A percentile compares a stretch with the other conserved stretches of the same genome.
These are phyloP conservation scores for Muscina levida DNA, from an alignment of 2,888 invertebrate genomes.

Conservation along the genomic window DNA sequence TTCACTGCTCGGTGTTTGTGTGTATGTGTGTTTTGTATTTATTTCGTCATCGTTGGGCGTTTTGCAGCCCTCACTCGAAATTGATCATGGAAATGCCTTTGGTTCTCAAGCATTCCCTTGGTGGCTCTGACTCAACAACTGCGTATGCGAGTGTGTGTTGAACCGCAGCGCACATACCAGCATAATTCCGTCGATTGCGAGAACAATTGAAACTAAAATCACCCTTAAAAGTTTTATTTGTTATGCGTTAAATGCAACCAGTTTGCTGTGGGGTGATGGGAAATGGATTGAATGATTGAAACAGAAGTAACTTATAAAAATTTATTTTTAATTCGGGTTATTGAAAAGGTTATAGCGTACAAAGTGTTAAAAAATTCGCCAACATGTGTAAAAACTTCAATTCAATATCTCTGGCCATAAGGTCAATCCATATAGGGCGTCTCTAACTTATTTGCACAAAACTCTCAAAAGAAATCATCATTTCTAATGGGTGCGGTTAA, in stretches of 20 bases:
- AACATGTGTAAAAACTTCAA: no score
- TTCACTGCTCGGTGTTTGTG: conserved; percentile 7
- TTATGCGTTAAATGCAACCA: no score
- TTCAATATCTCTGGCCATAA: no score
- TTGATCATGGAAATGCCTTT: conserved; percentile 46
- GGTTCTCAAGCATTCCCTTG: conserved; percentile 56
- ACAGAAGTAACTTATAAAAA: no score
- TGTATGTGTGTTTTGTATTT: no score
- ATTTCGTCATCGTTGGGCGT: conserved; percentile 20
- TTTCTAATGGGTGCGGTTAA: no score
- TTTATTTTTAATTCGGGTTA: no score
- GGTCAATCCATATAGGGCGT: no score
- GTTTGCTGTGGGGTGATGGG: conserved; percentile 8
- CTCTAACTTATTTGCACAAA: no score
- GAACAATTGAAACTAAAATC: conserved; percentile 36
- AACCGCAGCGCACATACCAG: conserved; percentile 53
- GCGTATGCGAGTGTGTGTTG: conserved; percentile 1
- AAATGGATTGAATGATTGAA: neutral
- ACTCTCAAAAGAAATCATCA: no score
- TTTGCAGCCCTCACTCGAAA: neutral
- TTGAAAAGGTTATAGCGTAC: no score
- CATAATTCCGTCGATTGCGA: conserved; percentile 44
- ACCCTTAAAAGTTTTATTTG: conserved; percentile 58
- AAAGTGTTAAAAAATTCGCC: no score
- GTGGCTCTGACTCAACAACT: neutral